A percentile compares a stretch with the other conserved stretches of the same genome.
phyloP scores from a whole-genome alignment of 2,113 vertebrate species.

The Trogon surrucura region DNA sequence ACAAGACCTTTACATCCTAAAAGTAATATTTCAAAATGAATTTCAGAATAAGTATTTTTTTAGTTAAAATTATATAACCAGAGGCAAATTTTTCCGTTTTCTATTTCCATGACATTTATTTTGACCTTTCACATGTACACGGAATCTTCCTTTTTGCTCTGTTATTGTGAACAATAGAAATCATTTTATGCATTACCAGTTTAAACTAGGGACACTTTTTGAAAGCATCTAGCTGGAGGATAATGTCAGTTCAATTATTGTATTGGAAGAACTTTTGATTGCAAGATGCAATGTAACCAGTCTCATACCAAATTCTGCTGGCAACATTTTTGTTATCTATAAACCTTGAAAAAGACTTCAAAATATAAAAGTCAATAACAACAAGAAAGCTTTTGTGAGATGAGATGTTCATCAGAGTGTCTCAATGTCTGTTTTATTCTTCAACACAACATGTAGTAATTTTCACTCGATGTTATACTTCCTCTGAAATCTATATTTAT shows the following conservation, averaged over 20 bases:
- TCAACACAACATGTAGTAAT: background rate
- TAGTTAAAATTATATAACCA: background rate
- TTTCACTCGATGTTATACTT: background rate
- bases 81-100: background rate
- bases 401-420: background rate
- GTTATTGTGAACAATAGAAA: background rate
- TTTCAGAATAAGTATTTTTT: slow-evolving; percentile 2
- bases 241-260: background rate
- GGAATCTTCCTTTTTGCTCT: background rate
- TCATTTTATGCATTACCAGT: background rate
- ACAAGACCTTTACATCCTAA: background rate
- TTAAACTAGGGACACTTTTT: background rate
- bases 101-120: slow-evolving; percentile 16
- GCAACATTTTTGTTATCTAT: background rate
- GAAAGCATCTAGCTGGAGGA: background rate
- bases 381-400: slow-evolving; percentile 8
- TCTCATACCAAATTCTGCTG: background rate
- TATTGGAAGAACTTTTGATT: slow-evolving; percentile 19
- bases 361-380: slow-evolving; percentile 28
- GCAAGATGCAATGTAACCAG: background rate
- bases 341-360: slow-evolving; percentile 9
- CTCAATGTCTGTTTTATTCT: background rate
- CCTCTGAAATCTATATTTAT: slow-evolving; percentile 35
- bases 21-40: background rate
- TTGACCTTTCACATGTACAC: slow-evolving; percentile 23